These are phyloP conservation scores for Phalangium opilio DNA, from an alignment of 2,888 invertebrate species.

Conservation along the genomic window DNA sequence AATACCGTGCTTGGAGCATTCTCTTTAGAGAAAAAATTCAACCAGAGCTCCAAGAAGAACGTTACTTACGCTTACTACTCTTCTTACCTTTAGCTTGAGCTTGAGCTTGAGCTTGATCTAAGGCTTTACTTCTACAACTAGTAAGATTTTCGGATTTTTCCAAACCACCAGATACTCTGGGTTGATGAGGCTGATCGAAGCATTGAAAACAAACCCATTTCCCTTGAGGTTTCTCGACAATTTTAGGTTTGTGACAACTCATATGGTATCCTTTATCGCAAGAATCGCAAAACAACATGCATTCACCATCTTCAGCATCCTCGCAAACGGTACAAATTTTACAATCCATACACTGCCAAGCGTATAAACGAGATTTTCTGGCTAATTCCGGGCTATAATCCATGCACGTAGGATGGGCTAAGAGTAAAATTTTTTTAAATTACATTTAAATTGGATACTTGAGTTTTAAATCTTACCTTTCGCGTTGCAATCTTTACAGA, in stretches of 20 bases:
- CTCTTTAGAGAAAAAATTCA: too few relatives aligned
- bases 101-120: too few relatives aligned
- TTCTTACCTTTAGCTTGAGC: too few relatives aligned
- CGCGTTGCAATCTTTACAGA: slow-evolving; percentile 55
- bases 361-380: slow-evolving; percentile 28
- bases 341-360: slow-evolving; percentile 78
- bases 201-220: slow-evolving; percentile 1
- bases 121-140: too few relatives aligned
- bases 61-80: too few relatives aligned
- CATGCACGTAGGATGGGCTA: slow-evolving; percentile 39
- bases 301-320: slow-evolving; percentile 41
- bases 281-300: slow-evolving; percentile 56
- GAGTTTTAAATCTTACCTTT: slow-evolving; percentile 37
- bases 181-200: background rate
- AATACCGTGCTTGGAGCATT: too few relatives aligned
- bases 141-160: too few relatives aligned
- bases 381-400: slow-evolving; percentile 34
- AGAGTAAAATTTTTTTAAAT: background rate
- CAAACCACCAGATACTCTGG: background rate
- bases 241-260: slow-evolving; percentile 53
- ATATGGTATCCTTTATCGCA: slow-evolving; percentile 76
- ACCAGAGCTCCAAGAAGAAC: too few relatives aligned
- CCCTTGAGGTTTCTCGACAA: slow-evolving; percentile 32
- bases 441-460: background rate
- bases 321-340: slow-evolving; percentile 69